A percentile compares a stretch with the other conserved stretches of the same genome.
These are phyloP conservation scores for Acanthisitta chloris DNA, from an alignment of 2,113 vertebrate species.

Conservation along the genomic window DNA sequence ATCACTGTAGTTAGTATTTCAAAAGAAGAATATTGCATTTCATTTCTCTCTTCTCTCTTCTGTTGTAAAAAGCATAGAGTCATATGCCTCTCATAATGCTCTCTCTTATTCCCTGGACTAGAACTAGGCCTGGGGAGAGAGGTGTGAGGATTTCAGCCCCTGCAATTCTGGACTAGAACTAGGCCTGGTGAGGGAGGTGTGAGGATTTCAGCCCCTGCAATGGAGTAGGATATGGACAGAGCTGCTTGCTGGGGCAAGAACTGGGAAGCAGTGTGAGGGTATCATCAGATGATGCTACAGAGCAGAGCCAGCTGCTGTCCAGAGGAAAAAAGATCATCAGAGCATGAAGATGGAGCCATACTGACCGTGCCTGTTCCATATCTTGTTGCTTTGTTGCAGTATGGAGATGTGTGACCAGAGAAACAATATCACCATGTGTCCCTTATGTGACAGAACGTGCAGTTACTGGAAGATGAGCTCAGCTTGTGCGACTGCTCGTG, in stretches of 20 bases:
- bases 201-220: not conserved
- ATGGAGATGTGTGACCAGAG: slow-evolving; percentile 96
- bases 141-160: not conserved
- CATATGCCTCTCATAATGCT: not conserved
- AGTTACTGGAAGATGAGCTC: slow-evolving; percentile 94
- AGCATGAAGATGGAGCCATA: not conserved
- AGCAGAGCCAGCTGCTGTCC: not conserved
- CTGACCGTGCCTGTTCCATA: not conserved
- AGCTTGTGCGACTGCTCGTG: slow-evolving; percentile 90
- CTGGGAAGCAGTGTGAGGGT: not conserved
- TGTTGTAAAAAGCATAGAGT: not conserved
- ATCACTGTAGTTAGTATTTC: not conserved
- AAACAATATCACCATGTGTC: slow-evolving; percentile 97
- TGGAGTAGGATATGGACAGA: fast-evolving
- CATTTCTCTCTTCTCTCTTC: not conserved
- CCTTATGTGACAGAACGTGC: slow-evolving; percentile 90
- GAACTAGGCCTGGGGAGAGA: not conserved
- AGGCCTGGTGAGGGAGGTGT: not conserved
- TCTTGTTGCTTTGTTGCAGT: slow-evolving; percentile 64
- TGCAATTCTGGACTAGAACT: too few relatives aligned
- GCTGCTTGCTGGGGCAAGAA: not conserved
- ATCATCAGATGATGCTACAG: not conserved
- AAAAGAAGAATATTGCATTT: not conserved
- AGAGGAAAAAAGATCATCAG: not conserved
- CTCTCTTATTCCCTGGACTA: not conserved